Evolutionary conservation across 2,113 vertebrate species (phyloP).

Genomic region (Tragulus kanchil): DNA sequence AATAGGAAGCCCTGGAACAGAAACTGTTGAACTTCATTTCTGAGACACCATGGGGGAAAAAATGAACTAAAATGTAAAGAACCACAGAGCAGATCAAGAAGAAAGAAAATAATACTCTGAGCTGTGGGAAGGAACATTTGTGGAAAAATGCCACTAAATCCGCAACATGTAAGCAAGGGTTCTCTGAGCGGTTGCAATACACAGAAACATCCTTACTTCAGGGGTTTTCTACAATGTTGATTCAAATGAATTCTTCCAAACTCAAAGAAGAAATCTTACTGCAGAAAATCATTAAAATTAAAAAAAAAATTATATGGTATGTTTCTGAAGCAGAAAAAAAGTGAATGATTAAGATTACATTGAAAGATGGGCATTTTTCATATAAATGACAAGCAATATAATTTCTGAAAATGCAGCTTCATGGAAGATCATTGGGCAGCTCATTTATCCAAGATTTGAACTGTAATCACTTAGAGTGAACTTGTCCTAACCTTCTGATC

Average conservation of each 20-base stretch:
- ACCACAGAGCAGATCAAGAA: neutral
- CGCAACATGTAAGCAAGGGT: neutral
- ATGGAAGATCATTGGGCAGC: neutral
- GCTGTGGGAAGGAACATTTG: neutral
- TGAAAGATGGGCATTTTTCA: neutral
- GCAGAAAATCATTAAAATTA: neutral
- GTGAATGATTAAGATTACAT: neutral
- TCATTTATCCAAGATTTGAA: neutral
- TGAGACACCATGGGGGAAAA: neutral
- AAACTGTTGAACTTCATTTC: slow-evolving; percentile 22
- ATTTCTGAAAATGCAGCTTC: neutral
- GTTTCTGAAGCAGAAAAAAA: neutral
- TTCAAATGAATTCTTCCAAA: neutral
- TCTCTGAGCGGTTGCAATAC: neutral
- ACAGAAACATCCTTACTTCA: neutral
- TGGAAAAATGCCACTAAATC: neutral
- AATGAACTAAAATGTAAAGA: neutral
- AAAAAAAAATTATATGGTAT: neutral
- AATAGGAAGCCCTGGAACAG: neutral
- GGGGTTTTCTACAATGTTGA: neutral
- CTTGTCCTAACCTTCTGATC: neutral
- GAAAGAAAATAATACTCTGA: neutral
- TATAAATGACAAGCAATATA: neutral
- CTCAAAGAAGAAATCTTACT: neutral
- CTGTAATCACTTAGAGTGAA: neutral